Base-by-base conservation (phyloP, 2,113 vertebrate genomes). In the Ivindomyrus marchei region DNA sequence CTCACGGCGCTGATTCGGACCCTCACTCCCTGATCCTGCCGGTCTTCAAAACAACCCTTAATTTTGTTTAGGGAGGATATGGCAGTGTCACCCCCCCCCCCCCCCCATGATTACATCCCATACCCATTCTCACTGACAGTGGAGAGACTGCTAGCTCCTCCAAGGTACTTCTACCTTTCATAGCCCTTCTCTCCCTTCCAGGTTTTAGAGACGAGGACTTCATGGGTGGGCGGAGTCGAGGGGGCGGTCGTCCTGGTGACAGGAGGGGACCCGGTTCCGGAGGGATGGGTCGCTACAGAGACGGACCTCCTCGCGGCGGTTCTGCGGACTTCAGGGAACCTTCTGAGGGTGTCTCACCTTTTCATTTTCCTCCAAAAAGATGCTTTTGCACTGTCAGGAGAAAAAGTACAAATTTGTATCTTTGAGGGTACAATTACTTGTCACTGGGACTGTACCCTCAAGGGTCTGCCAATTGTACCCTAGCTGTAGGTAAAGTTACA, bases 301-400 rank as follows among this genome's bases (percentile, higher is more conserved):
- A 99, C 0, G 97, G 95, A 58, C 97, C 97, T 1, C 98, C 97
- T 1, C 98, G 97, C 0, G 97, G 96, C 2, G 95, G 96, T 92
- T 91, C 93, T 86, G 95, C 97, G 95, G 98, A 99, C 94, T 99
- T 99, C 95, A 97, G 97, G 96, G 98, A 99, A 96, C 98, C 98
- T 4, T 98, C 98, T 97, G 98, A 99, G 94, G 98, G 98, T 99
- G 92, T 93, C 45, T 0, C 0, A 24, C 88, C 77, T 91, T 86
- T 85, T 39, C 80, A 46, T 39, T 47, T 85, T 85, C 39, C 0
- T n/a, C 39, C 21, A 85, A 80, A 80, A 42, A 42, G 15, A 36
- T 42, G 24, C 13, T 46, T 85, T 85, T 70, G n/a, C 62, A 31
- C n/a, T 13, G 10, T 70, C 62, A 31, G 62, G 62, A 10, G 2